phyloP scores from a whole-genome alignment of 1,140 invertebrate genomes.

The Geopemphigus sp. region DNA sequence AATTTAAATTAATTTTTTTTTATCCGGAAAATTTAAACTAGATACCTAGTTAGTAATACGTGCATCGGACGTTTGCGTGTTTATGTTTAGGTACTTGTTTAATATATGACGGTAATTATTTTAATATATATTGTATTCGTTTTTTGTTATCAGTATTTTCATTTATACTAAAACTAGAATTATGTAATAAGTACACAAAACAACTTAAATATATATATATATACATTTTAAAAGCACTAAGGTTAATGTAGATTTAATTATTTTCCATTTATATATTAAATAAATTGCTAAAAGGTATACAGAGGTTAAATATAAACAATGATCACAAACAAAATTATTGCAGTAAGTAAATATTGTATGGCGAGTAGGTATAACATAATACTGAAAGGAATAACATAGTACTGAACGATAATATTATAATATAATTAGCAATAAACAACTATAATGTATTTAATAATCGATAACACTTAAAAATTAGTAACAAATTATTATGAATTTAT shows the following conservation, averaged over 20 bases:
- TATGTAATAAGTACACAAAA: background rate
- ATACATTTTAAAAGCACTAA: too few relatives aligned
- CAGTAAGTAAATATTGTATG: too few relatives aligned
- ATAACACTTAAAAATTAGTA: background rate
- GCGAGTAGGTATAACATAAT: too few relatives aligned
- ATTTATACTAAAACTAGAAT: constrained; percentile 10
- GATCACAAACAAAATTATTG: too few relatives aligned
- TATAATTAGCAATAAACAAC: too few relatives aligned
- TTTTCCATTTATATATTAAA: too few relatives aligned
- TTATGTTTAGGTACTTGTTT: background rate
- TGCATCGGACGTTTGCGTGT: background rate
- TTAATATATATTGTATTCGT: constrained; percentile 1
- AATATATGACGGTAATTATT: constrained; percentile 20
- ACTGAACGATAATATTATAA: too few relatives aligned
- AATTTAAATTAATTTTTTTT: constrained; percentile 18
- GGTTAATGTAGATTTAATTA: too few relatives aligned
- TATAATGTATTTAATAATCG: background rate
- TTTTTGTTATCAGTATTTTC: background rate
- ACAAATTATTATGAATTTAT: background rate
- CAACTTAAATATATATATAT: background rate
- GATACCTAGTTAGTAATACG: background rate
- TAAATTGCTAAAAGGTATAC: too few relatives aligned
- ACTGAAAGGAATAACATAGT: too few relatives aligned
- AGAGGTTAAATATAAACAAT: background rate
- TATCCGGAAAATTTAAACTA: background rate